A percentile compares a stretch with the other conserved stretches of the same genome.
These are phyloP conservation scores for Paedocypris sp. DNA, from an alignment of 2,113 vertebrate genomes.

Conservation along the genomic window DNA sequence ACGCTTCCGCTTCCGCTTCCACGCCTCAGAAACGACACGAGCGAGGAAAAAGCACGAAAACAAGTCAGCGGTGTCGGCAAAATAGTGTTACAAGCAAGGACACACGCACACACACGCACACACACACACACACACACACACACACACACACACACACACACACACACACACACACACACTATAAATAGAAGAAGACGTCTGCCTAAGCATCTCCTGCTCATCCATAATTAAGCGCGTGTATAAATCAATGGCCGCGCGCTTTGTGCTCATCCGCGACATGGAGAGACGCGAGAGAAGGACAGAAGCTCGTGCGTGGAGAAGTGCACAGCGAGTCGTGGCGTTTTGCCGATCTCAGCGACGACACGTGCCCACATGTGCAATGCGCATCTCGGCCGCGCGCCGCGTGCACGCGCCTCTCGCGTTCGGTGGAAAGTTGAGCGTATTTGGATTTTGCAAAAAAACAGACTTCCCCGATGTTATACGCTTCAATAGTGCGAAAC, in stretches of 20 bases:
- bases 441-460: no score
- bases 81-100: no score
- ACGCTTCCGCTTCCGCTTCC: slow-evolving; percentile 44
- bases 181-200: not conserved
- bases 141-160: no score
- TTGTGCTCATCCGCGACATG: not conserved
- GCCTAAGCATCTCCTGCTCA: not conserved
- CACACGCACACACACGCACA: no score
- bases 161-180: no score
- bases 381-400: slow-evolving; percentile 55
- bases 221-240: not conserved
- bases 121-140: no score
- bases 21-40: slow-evolving; percentile 47
- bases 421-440: no score
- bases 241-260: not conserved
- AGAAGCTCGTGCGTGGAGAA: not conserved
- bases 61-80: no score
- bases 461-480: no score
- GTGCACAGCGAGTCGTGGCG: slow-evolving; percentile 27
- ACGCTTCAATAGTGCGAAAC: no score
- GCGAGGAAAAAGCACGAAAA: no score
- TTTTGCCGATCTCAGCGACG: slow-evolving; percentile 44
- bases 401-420: slow-evolving; percentile 49
- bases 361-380: slow-evolving; percentile 53
- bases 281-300: not conserved